phyloP scores from a whole-genome alignment of 1,140 invertebrate genomes.

The Holcopasites calliopsidis region DNA sequence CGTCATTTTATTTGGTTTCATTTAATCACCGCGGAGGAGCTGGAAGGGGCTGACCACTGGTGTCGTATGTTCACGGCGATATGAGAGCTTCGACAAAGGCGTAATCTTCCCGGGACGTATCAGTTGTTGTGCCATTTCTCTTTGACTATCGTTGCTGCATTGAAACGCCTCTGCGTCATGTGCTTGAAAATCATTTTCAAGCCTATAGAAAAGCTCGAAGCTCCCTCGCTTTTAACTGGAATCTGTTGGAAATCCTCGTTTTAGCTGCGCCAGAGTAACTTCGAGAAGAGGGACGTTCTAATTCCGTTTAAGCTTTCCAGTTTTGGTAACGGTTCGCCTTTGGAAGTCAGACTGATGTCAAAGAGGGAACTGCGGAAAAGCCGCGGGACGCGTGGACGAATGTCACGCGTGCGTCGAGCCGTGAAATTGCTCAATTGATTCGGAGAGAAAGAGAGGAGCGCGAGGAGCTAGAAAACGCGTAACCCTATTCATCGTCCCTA shows the following conservation, averaged over 20 bases:
- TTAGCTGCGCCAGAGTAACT: no score
- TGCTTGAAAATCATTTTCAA: no score
- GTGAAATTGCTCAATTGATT: constrained; percentile 63
- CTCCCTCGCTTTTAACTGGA: no score
- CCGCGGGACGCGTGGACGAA: constrained; percentile 39
- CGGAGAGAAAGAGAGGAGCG: constrained; percentile 52
- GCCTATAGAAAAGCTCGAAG: no score
- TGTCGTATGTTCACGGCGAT: constrained; percentile 27
- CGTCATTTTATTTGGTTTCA: constrained; percentile 46
- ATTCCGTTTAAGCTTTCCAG: no score
- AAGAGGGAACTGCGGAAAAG: constrained; percentile 22
- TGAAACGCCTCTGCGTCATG: no score
- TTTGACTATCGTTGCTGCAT: neutral
- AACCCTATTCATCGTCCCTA: constrained; percentile 2
- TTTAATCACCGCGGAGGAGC: constrained; percentile 34
- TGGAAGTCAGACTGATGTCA: constrained; percentile 24
- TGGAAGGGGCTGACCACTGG: constrained; percentile 21
- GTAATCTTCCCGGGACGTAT: constrained; percentile 22
- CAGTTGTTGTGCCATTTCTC: neutral
- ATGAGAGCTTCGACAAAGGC: constrained; percentile 13
- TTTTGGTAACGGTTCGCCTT: neutral
- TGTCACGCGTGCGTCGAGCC: constrained; percentile 41
- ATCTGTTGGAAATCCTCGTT: no score
- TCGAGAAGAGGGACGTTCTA: no score
- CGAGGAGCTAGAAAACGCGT: constrained; percentile 53